A percentile compares a stretch with the other conserved stretches of the same genome.
phyloP scores from a whole-genome alignment of 2,797 vertebrate species.

The Xenopus petersii region DNA sequence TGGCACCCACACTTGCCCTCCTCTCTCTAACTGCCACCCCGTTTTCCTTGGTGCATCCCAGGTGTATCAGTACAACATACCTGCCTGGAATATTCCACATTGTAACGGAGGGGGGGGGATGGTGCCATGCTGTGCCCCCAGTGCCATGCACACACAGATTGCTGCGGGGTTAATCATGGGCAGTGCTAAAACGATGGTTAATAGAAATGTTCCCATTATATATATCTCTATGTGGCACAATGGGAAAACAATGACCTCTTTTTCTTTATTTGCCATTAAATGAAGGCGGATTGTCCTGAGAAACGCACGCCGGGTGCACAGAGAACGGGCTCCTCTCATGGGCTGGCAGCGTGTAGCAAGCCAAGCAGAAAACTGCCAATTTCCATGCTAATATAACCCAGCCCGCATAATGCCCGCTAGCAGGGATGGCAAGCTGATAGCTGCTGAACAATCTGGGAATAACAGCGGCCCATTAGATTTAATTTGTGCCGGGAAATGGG shows the following conservation, averaged over 20 bases:
- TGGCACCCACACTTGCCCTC: too few relatives aligned
- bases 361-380: constrained; percentile 37
- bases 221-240: not conserved
- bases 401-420: not conserved
- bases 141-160: too few relatives aligned
- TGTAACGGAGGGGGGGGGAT: too few relatives aligned
- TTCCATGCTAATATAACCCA: constrained; percentile 30
- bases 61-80: too few relatives aligned
- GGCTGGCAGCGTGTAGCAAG: constrained; percentile 6
- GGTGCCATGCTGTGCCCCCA: too few relatives aligned
- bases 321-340: constrained; percentile 18
- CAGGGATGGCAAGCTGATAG: not conserved
- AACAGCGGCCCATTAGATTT: not conserved
- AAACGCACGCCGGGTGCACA: constrained; percentile 23
- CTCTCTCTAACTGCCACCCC: too few relatives aligned
- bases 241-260: not conserved
- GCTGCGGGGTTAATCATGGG: too few relatives aligned
- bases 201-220: too few relatives aligned
- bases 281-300: constrained; percentile 8
- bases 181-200: too few relatives aligned
- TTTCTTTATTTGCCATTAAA: constrained; percentile 4
- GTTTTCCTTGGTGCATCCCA: too few relatives aligned
- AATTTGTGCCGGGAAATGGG: too few relatives aligned
- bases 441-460: not conserved
- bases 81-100: too few relatives aligned